Evolutionary conservation across 2,113 vertebrate species (phyloP), one percentile per base, ranked within the genome.

Genomic region (Empidonax alnorum): DNA sequence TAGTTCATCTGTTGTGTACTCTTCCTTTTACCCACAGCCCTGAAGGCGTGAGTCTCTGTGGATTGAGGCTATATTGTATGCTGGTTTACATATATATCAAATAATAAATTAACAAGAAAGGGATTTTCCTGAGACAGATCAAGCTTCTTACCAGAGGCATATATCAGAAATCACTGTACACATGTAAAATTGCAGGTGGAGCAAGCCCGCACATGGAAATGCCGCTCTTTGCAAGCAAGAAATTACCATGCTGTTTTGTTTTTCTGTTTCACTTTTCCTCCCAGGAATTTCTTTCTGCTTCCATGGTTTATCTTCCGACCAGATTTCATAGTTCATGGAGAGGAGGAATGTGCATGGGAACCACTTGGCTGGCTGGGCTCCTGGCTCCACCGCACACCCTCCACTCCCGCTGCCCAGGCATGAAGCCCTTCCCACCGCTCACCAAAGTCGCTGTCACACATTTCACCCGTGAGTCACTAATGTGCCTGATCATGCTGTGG

Each of bases 11-110:
- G 47, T 42, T n/a, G 4, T 27, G 27, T 83, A 25, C 4, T 66
- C 41, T 63, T 90, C 53, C 71, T 59, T 84, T 62, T 74, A 84
- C 55, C 39, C 3, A 1, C 41, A 81, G 20, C 47, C 93, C 86
- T 46, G 37, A 85, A 80, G 85, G 72, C 78, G 53, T 30, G n/a
- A 84, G 83, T 80, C 80, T 80, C 55, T 53, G 50, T 28, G 46
- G 53, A 89, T 8, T 61, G 58, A 73, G 88, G 80, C 86, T 92
- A 67, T 53, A n/a, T 47, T 69, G n/a, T 76, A 42, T 22, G 28
- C 55, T 96, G 68, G 22, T 94, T 97, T 97, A 87, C 92, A 89
- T 97, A 74, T 61, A 90, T 89, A 87, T 94, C 89, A 93, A 93
- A 86, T 87, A 94, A 87, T 90, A 94, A 91, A 93, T 95, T 87